Evolutionary conservation across 2,113 vertebrate species (phyloP), one percentile per base, ranked within the genome.

Genomic region (Barbus barbus): DNA sequence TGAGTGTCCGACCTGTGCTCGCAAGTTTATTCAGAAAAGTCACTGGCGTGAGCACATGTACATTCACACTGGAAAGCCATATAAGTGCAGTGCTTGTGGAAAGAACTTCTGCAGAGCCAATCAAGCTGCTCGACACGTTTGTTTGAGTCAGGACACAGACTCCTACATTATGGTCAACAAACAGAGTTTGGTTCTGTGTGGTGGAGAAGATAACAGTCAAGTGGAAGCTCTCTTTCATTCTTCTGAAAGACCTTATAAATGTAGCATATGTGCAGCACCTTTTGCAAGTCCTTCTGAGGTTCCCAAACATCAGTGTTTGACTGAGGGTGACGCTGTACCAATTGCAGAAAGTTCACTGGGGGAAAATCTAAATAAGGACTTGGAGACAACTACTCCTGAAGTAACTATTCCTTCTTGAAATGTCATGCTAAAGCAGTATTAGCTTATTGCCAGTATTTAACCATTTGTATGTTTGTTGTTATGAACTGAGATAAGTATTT

Each of bases 31-130:
- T 89, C 96, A 97, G 93, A 96, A 96, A 80, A 97, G 96, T 93
- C 96, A 97, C 94, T 97, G 96, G 96, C 87, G 96, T 85, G 96
- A 97, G 90, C 96, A 97, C 90, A 97, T 96, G 95, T 97, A 97
- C 92, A 97, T 96, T 48, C 96, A 97, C 90, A 97, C 96, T 0
- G 96, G 96, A 33, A 97, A 97, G 87, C 96, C 96, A 44, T 97
- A 96, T 93, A 96, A 95, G 46, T 97, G 96, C 88, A 96, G 95
- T 87, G 95, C 96, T 31, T 44, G 41, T 11, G 95, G 96, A 89
- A 97, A 97, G 93, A 96, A 95, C 90, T 97, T 97, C 83, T 96
- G 95, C 86, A 90, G 96, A 83, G 96, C 96, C 87, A 97, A 96
- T 89, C 96, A 96, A 92, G 96, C 96, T 4, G 94, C 96, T 18